Percentiles rank a stretch among this genome's conserved stretches.
These are phyloP conservation scores for Diadophis punctatus DNA, from an alignment of 2,113 vertebrate species.

Conservation along the genomic window DNA sequence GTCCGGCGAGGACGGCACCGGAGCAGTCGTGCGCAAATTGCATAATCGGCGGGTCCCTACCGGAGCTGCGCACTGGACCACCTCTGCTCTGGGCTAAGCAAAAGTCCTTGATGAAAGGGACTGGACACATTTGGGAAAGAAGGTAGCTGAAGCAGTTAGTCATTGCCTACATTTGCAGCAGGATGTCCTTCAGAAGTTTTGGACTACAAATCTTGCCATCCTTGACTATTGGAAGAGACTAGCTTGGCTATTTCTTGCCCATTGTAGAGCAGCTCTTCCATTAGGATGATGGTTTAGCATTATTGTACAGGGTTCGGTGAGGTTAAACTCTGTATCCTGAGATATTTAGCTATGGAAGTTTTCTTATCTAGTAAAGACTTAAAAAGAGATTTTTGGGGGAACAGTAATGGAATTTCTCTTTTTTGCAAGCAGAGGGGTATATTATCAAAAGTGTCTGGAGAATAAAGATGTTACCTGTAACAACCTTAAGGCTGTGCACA, in stretches of 20 bases:
- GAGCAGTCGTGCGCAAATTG: too few relatives aligned
- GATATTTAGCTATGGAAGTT: neutral
- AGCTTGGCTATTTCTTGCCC: neutral
- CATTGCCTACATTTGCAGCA: neutral
- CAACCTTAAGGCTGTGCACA: neutral
- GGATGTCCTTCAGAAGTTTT: neutral
- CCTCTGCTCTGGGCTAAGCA: neutral
- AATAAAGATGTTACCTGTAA: neutral
- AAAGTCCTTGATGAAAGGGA: neutral
- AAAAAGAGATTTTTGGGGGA: neutral
- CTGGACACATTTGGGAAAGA: neutral
- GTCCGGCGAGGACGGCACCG: too few relatives aligned
- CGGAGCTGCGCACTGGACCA: too few relatives aligned
- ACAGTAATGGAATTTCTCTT: neutral
- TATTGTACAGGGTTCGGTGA: neutral
- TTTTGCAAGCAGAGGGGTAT: neutral
- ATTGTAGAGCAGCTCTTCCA: neutral
- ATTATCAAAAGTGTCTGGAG: neutral
- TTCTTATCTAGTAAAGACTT: neutral
- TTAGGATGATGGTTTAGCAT: neutral
- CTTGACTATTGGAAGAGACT: neutral
- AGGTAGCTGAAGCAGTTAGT: neutral
- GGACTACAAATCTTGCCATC: neutral
- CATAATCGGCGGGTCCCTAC: too few relatives aligned
- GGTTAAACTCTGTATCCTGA: neutral